Percentiles rank a stretch among this genome's conserved stretches.
phyloP scores from a whole-genome alignment of 2,113 vertebrate species.

The Raja brachyura region DNA sequence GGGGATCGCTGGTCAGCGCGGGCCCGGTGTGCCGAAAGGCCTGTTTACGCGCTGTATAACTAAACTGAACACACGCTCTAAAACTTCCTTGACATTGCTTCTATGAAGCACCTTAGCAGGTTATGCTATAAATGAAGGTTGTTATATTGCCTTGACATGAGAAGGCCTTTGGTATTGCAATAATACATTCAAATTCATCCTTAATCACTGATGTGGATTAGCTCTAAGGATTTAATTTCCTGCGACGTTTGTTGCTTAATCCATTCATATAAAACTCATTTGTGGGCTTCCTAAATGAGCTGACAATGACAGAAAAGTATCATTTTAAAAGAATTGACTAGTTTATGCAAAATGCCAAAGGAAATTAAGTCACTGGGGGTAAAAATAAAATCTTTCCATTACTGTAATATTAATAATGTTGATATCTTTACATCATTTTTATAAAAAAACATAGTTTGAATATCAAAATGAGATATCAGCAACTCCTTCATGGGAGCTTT shows the following conservation, averaged over 20 bases:
- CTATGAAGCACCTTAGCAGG: no score
- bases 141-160: slow-evolving; percentile 43
- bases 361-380: slow-evolving; percentile 10
- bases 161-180: not conserved
- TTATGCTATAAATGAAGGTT: no score
- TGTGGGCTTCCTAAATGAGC: not conserved
- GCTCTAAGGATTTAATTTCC: not conserved
- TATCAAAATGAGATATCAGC: not conserved
- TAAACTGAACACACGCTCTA: no score
- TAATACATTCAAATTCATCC: not conserved
- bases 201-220: not conserved
- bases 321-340: not conserved
- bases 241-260: not conserved
- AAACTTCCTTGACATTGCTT: no score
- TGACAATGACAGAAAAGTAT: not conserved
- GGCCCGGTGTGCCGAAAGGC: no score
- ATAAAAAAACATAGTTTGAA: not conserved
- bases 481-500: not conserved
- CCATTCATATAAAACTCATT: not conserved
- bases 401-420: not conserved
- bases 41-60: no score
- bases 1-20: no score
- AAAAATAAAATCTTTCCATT: not conserved
- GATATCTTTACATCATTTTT: not conserved
- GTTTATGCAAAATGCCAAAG: not conserved